These are phyloP conservation scores for Mya arenaria DNA, from an alignment of 1,140 invertebrate genomes.

Conservation along the genomic window DNA sequence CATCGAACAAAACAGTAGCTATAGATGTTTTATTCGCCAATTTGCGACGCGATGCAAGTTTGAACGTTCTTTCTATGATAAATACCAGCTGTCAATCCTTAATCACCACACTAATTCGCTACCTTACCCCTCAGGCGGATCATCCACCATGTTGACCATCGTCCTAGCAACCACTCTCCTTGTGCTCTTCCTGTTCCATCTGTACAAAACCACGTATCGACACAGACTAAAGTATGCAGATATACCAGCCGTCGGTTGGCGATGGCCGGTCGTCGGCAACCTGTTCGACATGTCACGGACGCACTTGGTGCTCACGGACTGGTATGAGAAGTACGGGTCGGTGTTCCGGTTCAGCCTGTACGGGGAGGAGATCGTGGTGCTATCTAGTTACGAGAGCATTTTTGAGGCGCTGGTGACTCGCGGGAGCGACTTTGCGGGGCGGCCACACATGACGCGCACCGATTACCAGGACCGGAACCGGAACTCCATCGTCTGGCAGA, in stretches of 20 bases:
- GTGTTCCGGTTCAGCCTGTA: slow-evolving; percentile 68
- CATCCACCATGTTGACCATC: slow-evolving; percentile 18
- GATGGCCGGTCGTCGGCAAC: slow-evolving; percentile 71
- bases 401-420: slow-evolving; percentile 68
- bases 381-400: slow-evolving; percentile 68
- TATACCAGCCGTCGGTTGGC: slow-evolving; percentile 60
- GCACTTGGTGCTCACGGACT: slow-evolving; percentile 67
- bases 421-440: slow-evolving; percentile 68
- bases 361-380: slow-evolving; percentile 70
- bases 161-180: background rate
- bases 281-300: slow-evolving; percentile 62
- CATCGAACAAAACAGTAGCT: too few relatives aligned
- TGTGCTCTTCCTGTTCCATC: background rate
- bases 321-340: slow-evolving; percentile 65
- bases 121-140: too few relatives aligned
- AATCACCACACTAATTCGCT: too few relatives aligned
- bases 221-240: slow-evolving; percentile 14
- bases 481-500: slow-evolving; percentile 75
- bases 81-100: too few relatives aligned
- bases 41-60: too few relatives aligned
- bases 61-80: too few relatives aligned
- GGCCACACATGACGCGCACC: slow-evolving; percentile 72
- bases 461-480: slow-evolving; percentile 54
- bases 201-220: background rate
- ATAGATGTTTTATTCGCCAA: too few relatives aligned